Conservation (phyloP, 2,113 vertebrate species). For the Pimephales promelas region DNA sequence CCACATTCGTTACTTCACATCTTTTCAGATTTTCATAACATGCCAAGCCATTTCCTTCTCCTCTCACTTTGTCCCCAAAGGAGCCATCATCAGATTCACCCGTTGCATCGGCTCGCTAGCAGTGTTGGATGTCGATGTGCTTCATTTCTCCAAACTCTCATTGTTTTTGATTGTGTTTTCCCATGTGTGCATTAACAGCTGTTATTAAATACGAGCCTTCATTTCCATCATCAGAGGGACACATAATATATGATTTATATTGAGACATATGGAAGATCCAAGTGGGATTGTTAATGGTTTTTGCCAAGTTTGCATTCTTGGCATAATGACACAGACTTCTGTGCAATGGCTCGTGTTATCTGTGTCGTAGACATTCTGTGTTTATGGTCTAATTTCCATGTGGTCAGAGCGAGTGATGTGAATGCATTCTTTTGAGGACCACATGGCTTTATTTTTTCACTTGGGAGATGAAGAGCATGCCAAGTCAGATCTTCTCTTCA, state of each 20-base stretch:
- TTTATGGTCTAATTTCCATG: slow-evolving; percentile 19
- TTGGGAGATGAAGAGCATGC: slow-evolving; percentile 55
- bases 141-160: slow-evolving; percentile 1
- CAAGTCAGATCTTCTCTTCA: slow-evolving; percentile 57
- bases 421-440: slow-evolving; percentile 62
- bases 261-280: not conserved
- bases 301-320: slow-evolving; percentile 15
- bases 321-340: not conserved
- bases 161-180: slow-evolving; percentile 6
- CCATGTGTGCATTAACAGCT: slow-evolving; percentile 5
- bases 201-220: slow-evolving; percentile 7
- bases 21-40: slow-evolving; percentile 23
- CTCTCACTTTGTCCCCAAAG: not conserved
- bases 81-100: slow-evolving; percentile 4
- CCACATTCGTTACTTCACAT: slow-evolving; percentile 21
- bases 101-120: not conserved
- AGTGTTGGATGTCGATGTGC: not conserved
- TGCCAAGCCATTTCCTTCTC: not conserved
- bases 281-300: not conserved
- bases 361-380: slow-evolving; percentile 3
- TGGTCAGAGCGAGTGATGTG: slow-evolving; percentile 55
- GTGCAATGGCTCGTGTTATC: slow-evolving; percentile 9
- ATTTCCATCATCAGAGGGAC: not conserved
- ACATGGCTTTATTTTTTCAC: slow-evolving; percentile 59
- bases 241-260: slow-evolving; percentile 21